Conservation (phyloP, 2,797 vertebrate genomes). For the Miichthys miiuy region DNA sequence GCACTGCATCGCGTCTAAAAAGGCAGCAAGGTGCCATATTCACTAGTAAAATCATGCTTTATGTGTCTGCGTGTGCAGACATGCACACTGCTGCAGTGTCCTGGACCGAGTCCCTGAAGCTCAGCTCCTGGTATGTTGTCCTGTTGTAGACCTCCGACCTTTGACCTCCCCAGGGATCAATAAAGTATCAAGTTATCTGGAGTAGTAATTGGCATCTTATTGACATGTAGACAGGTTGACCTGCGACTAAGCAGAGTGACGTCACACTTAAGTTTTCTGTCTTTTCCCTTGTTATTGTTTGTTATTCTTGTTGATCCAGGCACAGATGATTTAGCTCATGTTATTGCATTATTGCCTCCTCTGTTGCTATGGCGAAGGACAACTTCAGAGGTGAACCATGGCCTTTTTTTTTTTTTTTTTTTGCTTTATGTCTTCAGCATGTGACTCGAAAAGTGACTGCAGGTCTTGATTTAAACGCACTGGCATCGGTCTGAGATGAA, state of each 20-base stretch:
- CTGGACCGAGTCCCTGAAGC: slow-evolving; percentile 4
- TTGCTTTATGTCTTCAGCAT: slow-evolving; percentile 40
- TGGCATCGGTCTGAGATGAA: slow-evolving; percentile 33
- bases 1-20: neutral
- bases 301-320: neutral
- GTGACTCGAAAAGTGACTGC: slow-evolving; percentile 4
- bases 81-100: neutral
- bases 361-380: neutral
- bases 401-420: neutral
- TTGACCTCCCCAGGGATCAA: slow-evolving; percentile 14
- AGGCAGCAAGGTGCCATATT: neutral
- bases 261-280: too few species aligned
- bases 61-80: neutral
- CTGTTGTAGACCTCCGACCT: neutral
- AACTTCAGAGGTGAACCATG: slow-evolving; percentile 1
- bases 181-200: neutral
- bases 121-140: slow-evolving; percentile 1
- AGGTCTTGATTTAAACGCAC: slow-evolving; percentile 4
- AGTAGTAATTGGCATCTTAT: neutral
- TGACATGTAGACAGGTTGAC: neutral
- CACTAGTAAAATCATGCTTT: neutral
- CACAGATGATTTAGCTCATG: neutral
- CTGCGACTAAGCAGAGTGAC: neutral
- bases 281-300: neutral
- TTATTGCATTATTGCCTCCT: neutral